These are phyloP conservation scores for Acanthornis magna DNA, from an alignment of 2,797 vertebrate genomes.

Conservation along the genomic window DNA sequence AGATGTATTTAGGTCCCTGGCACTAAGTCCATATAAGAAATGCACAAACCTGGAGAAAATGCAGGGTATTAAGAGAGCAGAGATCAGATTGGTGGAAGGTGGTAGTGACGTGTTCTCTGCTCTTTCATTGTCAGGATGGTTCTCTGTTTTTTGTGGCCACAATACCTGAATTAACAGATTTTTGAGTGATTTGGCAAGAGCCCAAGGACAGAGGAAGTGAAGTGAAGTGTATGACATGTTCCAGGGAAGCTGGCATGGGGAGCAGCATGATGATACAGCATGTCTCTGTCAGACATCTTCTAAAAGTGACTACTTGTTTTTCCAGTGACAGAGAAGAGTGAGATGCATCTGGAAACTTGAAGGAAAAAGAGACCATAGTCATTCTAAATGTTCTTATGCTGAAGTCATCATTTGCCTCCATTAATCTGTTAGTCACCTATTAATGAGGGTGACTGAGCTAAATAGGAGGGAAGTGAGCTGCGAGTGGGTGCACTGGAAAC, in stretches of 20 bases:
- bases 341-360: not conserved
- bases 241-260: not conserved
- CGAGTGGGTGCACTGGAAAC: not conserved
- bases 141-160: not conserved
- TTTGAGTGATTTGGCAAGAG: not conserved
- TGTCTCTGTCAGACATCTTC: not conserved
- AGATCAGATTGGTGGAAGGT: not conserved
- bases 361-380: not conserved
- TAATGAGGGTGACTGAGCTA: not conserved
- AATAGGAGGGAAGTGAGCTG: not conserved
- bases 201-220: not conserved
- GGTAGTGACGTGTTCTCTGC: not conserved
- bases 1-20: accelerated
- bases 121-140: not conserved
- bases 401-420: not conserved
- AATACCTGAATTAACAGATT: not conserved
- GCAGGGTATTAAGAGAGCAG: not conserved
- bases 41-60: not conserved
- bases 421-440: not conserved
- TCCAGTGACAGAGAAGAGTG: not conserved
- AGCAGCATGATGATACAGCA: not conserved
- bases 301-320: not conserved
- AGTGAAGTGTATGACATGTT: not conserved
- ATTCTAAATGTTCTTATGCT: not conserved
- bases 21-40: not conserved